Evolutionary conservation across 2,797 vertebrate genomes (phyloP).

Genomic region (Rhyacichthys aspro): DNA sequence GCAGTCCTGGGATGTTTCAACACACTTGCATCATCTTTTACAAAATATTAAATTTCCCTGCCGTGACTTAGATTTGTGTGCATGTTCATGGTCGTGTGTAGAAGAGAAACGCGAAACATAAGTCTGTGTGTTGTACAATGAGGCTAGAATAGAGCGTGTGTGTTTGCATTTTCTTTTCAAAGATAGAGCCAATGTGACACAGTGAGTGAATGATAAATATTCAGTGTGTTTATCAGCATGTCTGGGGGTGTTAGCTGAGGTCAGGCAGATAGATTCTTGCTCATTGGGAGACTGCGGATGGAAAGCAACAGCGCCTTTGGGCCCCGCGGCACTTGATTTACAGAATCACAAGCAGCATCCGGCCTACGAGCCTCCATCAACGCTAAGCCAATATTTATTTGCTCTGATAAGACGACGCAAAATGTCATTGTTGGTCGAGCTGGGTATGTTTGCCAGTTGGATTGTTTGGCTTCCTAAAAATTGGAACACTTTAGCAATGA

Average conservation of each 20-base stretch:
- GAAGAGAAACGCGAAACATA: background rate
- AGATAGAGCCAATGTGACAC: background rate
- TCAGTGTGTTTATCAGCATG: constrained; percentile 64
- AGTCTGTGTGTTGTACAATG: constrained; percentile 19
- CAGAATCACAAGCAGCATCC: constrained; percentile 59
- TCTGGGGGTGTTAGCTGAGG: constrained; percentile 58
- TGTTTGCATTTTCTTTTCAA: constrained; percentile 24
- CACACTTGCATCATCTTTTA: constrained; percentile 47
- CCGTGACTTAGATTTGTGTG: constrained; percentile 2
- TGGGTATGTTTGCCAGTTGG: constrained; percentile 28
- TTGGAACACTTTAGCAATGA: constrained; percentile 41
- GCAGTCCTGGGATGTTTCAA: constrained; percentile 33
- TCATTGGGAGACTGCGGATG: constrained; percentile 43
- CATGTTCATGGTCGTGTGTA: background rate
- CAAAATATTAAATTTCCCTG: constrained; percentile 30
- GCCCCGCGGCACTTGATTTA: constrained; percentile 51
- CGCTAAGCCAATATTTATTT: constrained; percentile 65
- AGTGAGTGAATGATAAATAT: constrained; percentile 61
- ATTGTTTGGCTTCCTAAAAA: constrained; percentile 52
- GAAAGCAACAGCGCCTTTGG: constrained; percentile 49
- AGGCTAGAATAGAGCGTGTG: constrained; percentile 10
- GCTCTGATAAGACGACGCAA: constrained; percentile 59
- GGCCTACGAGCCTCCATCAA: constrained; percentile 52
- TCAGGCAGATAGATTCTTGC: constrained; percentile 57
- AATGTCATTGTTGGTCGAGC: constrained; percentile 48